Conservation (phyloP, 2,888 invertebrate genomes). For the Bombylius major region DNA sequence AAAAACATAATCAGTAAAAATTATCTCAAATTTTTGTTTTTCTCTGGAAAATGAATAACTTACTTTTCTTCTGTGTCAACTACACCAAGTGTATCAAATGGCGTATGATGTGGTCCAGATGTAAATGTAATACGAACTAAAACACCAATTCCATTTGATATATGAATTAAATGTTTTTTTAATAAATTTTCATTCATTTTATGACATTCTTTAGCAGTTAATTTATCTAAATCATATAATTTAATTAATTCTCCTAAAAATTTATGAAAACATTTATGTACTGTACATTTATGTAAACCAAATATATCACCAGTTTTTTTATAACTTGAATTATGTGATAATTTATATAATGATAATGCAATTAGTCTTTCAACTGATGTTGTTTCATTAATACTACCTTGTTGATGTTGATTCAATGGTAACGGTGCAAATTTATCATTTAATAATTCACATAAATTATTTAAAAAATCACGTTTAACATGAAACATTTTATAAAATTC, state of each 20-base stretch:
- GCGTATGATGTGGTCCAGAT: background rate
- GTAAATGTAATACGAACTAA: background rate
- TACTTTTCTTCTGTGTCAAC: slow-evolving; percentile 1
- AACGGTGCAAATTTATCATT: background rate
- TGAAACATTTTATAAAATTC: slow-evolving; percentile 3
- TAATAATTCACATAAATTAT: slow-evolving; percentile 1
- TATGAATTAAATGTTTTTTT: background rate
- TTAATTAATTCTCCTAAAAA: background rate
- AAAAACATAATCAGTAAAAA: background rate
- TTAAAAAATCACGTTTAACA: background rate
- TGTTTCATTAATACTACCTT: background rate
- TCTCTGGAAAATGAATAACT: background rate
- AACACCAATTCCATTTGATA: background rate
- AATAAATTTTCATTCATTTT: background rate
- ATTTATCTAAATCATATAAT: background rate
- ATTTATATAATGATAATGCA: slow-evolving; percentile 1
- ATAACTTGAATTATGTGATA: slow-evolving; percentile 1
- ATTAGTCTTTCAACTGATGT: slow-evolving; percentile 1
- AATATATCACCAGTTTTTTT: background rate
- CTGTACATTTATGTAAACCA: background rate
- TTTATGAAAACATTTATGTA: background rate
- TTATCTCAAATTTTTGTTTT: background rate
- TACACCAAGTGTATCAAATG: background rate
- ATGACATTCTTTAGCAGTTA: background rate
- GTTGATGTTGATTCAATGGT: background rate